A percentile compares a stretch with the other conserved stretches of the same genome.
Evolutionary conservation across 1,140 invertebrate genomes (phyloP).

Genomic region (Lepidostoma basale): DNA sequence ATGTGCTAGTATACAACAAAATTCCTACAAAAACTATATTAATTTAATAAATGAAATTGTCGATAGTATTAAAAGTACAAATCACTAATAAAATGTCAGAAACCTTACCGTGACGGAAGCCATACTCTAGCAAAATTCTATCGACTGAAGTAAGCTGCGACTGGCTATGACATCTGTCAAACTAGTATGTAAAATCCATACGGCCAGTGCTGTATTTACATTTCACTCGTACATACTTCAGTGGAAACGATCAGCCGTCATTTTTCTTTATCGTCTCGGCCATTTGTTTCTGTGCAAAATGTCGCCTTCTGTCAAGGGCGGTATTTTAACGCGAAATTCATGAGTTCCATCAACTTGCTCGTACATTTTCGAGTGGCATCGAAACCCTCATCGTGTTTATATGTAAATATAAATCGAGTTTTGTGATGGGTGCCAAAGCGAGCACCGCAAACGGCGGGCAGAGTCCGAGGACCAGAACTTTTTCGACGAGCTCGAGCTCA

Average conservation of each 20-base stretch:
- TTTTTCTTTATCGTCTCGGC: slow-evolving; percentile 39
- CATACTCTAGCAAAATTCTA: slow-evolving; percentile 33
- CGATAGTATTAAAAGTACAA: slow-evolving; percentile 1
- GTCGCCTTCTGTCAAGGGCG: slow-evolving; percentile 53
- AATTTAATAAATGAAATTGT: background rate
- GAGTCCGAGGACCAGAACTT: slow-evolving; percentile 76
- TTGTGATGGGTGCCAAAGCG: slow-evolving; percentile 79
- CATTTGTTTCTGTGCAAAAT: slow-evolving; percentile 51
- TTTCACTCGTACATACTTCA: slow-evolving; percentile 30
- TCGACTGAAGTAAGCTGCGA: slow-evolving; percentile 32
- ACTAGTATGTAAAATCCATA: slow-evolving; percentile 31
- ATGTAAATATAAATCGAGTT: slow-evolving; percentile 25
- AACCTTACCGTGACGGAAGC: slow-evolving; percentile 46
- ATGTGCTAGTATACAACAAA: background rate
- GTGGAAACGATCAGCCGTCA: slow-evolving; percentile 37
- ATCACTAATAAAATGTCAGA: slow-evolving; percentile 20
- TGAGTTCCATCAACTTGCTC: slow-evolving; percentile 46
- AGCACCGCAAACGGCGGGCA: slow-evolving; percentile 76
- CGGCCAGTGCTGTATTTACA: slow-evolving; percentile 39
- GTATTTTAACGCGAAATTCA: slow-evolving; percentile 50
- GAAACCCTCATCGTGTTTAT: slow-evolving; percentile 39
- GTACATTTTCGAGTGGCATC: slow-evolving; percentile 42
- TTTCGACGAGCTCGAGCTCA: slow-evolving; percentile 76
- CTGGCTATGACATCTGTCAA: slow-evolving; percentile 35
- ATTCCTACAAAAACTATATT: background rate